These are phyloP conservation scores for Oxystoma pomonae DNA, from an alignment of 2,888 invertebrate genomes.

Conservation along the genomic window DNA sequence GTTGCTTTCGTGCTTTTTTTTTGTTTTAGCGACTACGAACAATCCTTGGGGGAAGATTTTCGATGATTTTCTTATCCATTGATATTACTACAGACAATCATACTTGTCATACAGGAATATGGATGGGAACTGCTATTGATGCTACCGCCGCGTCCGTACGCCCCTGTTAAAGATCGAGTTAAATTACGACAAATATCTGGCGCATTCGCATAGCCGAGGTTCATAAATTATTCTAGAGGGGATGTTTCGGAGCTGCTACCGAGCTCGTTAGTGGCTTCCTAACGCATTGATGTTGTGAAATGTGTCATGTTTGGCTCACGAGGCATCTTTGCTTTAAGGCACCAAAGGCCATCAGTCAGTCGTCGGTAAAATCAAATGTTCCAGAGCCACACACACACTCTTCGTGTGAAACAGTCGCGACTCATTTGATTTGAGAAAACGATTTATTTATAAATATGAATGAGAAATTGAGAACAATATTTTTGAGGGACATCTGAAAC, in stretches of 20 bases:
- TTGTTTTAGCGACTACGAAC: too few species aligned
- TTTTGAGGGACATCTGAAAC: too few species aligned
- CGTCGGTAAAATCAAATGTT: constrained; percentile 40
- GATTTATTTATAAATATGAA: constrained; percentile 50
- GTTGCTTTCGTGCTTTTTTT: too few species aligned
- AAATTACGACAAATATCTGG: constrained; percentile 13
- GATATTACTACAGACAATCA: too few species aligned
- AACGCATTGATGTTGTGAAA: constrained; percentile 48
- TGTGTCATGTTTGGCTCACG: constrained; percentile 45
- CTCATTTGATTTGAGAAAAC: constrained; percentile 54
- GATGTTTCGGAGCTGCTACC: constrained; percentile 23
- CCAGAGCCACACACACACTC: constrained; percentile 48
- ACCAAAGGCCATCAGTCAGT: constrained; percentile 47
- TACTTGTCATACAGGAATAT: too few species aligned
- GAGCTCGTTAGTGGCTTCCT: constrained; percentile 48
- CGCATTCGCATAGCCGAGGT: constrained; percentile 19
- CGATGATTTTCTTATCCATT: too few species aligned
- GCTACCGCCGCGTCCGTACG: too few species aligned
- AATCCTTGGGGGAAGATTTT: too few species aligned
- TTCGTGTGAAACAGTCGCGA: constrained; percentile 47
- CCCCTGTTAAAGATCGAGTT: too few species aligned
- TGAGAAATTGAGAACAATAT: too few species aligned
- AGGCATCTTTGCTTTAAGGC: constrained; percentile 34
- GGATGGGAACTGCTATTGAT: too few species aligned
- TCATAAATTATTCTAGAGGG: constrained; percentile 21